These are phyloP conservation scores for Trogon melanurus DNA, from an alignment of 2,113 vertebrate species.

Conservation along the genomic window DNA sequence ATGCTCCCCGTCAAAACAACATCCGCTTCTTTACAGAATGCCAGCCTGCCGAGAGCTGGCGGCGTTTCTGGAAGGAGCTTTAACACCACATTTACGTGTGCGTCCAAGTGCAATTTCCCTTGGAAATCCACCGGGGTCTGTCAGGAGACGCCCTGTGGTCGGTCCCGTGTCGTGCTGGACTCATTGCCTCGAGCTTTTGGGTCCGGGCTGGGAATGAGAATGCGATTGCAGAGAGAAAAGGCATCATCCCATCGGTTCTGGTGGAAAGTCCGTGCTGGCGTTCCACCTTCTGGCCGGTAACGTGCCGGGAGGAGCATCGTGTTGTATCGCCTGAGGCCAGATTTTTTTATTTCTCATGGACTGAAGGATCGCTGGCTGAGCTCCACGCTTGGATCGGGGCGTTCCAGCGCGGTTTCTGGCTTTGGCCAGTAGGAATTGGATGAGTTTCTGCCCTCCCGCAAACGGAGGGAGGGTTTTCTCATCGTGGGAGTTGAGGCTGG, in stretches of 20 bases:
- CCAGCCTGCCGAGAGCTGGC: not conserved
- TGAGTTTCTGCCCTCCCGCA: not conserved
- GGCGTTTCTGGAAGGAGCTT: not conserved
- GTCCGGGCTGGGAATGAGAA: not conserved
- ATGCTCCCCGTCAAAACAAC: not conserved
- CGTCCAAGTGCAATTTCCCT: not conserved
- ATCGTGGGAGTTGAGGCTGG: not conserved
- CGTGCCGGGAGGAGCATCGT: rapidly evolving
- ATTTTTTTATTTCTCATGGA: not conserved
- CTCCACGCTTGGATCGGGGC: not conserved
- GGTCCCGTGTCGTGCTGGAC: rapidly evolving
- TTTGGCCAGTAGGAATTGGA: not conserved
- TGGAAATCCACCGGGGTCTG: not conserved
- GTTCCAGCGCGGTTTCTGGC: not conserved
- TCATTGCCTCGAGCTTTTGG: not conserved
- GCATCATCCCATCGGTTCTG: not conserved
- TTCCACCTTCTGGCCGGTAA: not conserved
- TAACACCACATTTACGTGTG: rapidly evolving
- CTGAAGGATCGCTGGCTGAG: not conserved
- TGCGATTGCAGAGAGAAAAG: rapidly evolving
- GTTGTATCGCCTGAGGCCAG: rapidly evolving
- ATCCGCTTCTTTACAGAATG: not conserved
- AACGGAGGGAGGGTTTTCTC: not conserved
- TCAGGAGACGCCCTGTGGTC: not conserved
- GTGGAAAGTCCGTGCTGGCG: not conserved